Percentiles rank a stretch among this genome's conserved stretches.
phyloP scores from a whole-genome alignment of 2,797 vertebrate genomes.

The Enteromius unitaeniatus region DNA sequence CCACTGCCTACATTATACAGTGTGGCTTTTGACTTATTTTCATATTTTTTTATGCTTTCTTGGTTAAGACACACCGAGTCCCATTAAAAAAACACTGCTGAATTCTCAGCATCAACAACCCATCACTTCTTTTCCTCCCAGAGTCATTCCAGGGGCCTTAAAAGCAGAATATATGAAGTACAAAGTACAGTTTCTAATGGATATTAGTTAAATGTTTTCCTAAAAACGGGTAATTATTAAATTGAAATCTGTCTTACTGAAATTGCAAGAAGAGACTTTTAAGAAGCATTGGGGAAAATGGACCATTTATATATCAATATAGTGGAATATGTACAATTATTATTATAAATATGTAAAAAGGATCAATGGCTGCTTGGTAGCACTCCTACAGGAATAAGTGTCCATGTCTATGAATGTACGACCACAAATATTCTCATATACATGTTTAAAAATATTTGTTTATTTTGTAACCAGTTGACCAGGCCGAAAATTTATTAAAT shows the following conservation, averaged over 20 bases:
- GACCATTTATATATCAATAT: background rate
- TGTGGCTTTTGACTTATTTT: conserved; percentile 39
- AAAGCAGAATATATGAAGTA: background rate
- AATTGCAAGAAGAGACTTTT: too few relatives aligned
- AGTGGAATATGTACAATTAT: background rate
- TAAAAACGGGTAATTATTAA: background rate
- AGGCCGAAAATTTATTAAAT: background rate
- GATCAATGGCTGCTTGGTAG: too few relatives aligned
- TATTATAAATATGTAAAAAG: background rate
- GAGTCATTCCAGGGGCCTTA: background rate
- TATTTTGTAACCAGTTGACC: background rate
- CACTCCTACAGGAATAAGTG: background rate
- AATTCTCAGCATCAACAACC: background rate
- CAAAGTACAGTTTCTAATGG: background rate
- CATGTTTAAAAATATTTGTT: background rate
- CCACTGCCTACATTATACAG: conserved; percentile 60
- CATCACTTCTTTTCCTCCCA: background rate
- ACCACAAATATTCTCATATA: background rate
- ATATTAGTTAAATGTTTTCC: background rate
- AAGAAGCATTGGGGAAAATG: too few relatives aligned
- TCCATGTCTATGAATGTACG: background rate
- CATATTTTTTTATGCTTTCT: background rate
- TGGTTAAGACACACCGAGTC: background rate
- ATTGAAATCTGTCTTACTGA: background rate
- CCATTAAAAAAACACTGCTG: background rate